Percentiles rank a stretch among this genome's conserved stretches.
phyloP scores from a whole-genome alignment of 1,140 invertebrate species.

The Meloidogyne floridensis region DNA sequence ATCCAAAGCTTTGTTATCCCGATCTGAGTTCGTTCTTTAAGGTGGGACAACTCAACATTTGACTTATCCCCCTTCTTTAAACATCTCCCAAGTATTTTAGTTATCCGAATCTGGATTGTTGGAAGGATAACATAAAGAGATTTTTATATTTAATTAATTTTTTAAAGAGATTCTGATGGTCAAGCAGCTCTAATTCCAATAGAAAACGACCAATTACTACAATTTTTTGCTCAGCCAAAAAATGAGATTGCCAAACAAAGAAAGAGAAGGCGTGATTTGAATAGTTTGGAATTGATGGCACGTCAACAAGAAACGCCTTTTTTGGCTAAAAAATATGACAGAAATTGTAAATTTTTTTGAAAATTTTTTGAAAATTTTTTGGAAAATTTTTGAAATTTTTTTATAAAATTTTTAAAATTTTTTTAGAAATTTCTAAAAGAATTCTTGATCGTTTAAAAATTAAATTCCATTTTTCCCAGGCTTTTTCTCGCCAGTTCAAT shows the following conservation, averaged over 20 bases:
- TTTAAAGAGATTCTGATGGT: neutral
- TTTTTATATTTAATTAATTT: neutral
- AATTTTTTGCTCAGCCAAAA: neutral
- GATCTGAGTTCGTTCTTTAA: too few species aligned
- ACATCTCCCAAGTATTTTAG: too few species aligned
- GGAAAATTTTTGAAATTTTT: too few species aligned
- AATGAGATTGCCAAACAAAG: neutral
- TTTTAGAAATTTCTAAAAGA: too few species aligned
- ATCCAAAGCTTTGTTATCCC: too few species aligned
- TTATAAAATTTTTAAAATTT: too few species aligned
- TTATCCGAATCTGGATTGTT: too few species aligned
- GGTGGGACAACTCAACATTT: too few species aligned
- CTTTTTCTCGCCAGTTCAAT: conserved; percentile 25
- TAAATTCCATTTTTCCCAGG: neutral
- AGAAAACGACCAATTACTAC: neutral
- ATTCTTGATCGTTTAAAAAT: neutral
- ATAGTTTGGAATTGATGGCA: neutral
- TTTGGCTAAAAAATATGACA: conserved; percentile 25
- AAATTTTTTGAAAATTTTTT: neutral
- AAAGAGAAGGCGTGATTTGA: neutral
- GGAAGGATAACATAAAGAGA: too few species aligned
- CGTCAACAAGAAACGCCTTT: neutral
- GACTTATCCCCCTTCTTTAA: too few species aligned
- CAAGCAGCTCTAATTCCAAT: neutral
- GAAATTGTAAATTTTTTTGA: neutral